Evolutionary conservation across 2,888 invertebrate species (phyloP).

Genomic region (Mellilla xanthometata): DNA sequence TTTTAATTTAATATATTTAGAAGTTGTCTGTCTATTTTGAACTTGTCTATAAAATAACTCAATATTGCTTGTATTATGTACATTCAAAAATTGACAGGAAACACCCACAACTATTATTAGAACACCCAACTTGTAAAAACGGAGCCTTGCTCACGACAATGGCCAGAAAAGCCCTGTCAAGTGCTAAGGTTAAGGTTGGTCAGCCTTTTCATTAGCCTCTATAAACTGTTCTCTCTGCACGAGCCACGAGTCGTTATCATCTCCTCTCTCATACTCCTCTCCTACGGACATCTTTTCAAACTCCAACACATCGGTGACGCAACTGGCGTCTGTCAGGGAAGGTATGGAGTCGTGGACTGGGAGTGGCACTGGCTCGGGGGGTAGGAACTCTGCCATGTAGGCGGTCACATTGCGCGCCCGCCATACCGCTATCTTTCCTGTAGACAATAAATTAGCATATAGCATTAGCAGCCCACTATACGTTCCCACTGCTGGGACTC

Average conservation of each 20-base stretch:
- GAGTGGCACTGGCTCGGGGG: conserved; percentile 86
- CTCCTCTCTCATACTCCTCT: conserved; percentile 65
- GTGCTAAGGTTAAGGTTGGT: no score
- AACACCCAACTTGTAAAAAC: no score
- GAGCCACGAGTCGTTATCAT: conserved; percentile 71
- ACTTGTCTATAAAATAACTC: no score
- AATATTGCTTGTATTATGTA: no score
- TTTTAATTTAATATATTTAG: no score
- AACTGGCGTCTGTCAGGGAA: conserved; percentile 67
- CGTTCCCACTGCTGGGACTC: no score
- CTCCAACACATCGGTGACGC: conserved; percentile 62
- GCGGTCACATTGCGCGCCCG: conserved; percentile 85
- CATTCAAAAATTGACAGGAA: no score
- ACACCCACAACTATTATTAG: no score
- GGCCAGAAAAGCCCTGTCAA: no score
- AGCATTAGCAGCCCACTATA: no score
- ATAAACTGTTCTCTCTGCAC: conserved; percentile 68
- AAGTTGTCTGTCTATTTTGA: no score
- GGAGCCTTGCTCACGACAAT: no score
- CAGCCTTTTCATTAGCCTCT: conserved; percentile 59
- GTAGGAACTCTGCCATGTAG: conserved; percentile 86
- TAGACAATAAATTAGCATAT: not conserved
- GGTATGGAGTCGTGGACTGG: conserved; percentile 85
- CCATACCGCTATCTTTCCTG: conserved; percentile 84
- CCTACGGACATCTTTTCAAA: conserved; percentile 61